Evolutionary conservation across 2,797 vertebrate genomes (phyloP).

Genomic region (Sphenodon punctatus): DNA sequence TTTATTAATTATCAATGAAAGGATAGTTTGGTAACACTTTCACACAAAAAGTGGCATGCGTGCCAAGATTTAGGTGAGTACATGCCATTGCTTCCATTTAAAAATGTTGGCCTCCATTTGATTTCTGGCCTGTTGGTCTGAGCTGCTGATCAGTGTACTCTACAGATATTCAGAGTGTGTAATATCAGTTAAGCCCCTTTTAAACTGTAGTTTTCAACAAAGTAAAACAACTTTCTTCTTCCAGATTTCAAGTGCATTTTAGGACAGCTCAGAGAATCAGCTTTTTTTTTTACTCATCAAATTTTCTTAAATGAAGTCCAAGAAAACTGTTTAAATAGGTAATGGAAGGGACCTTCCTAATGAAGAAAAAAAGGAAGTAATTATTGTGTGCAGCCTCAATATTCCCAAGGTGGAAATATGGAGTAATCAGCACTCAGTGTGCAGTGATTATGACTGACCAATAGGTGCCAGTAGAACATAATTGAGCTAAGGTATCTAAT

Average conservation of each 20-base stretch:
- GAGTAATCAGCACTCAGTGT: not conserved
- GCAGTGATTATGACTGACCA: constrained; percentile 37
- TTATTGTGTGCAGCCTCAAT: not conserved
- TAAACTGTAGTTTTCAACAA: not conserved
- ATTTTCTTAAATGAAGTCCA: not conserved
- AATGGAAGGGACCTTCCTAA: not conserved
- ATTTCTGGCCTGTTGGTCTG: constrained; percentile 1
- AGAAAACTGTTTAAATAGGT: constrained; percentile 3
- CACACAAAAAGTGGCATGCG: not conserved
- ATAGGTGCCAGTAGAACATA: constrained; percentile 72
- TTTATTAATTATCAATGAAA: not conserved
- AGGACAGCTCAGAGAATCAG: not conserved
- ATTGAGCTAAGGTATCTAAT: constrained; percentile 39
- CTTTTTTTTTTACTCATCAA: not conserved
- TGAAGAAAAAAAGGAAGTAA: not conserved
- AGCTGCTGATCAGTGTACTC: not conserved
- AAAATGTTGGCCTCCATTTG: not conserved
- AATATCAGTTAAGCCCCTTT: not conserved
- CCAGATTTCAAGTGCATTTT: not conserved
- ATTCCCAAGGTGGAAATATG: not conserved
- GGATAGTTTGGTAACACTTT: not conserved
- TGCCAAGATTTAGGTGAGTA: not conserved
- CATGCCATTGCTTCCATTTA: not conserved
- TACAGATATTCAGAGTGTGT: not conserved
- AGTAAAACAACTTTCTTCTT: not conserved